These are phyloP conservation scores for Cottoperca gobio DNA, from an alignment of 2,797 vertebrate species.

Conservation along the genomic window DNA sequence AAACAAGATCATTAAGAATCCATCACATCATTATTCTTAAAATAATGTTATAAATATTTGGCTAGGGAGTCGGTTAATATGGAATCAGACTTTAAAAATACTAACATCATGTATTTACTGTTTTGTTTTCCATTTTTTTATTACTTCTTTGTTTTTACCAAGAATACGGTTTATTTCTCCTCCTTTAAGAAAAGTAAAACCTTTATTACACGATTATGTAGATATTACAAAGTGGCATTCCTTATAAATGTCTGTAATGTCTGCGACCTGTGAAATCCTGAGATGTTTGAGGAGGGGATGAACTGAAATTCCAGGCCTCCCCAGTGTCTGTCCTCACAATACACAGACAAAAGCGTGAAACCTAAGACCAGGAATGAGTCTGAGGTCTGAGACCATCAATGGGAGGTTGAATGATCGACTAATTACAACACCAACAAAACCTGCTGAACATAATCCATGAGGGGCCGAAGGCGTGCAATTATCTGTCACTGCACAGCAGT, in stretches of 20 bases:
- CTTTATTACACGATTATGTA: neutral
- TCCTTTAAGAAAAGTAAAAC: neutral
- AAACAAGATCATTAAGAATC: neutral
- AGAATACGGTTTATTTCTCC: neutral
- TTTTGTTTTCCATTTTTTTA: neutral
- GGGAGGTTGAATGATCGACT: conserved; percentile 65
- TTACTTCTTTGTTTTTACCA: neutral
- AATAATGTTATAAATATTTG: neutral
- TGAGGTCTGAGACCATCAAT: conserved; percentile 57
- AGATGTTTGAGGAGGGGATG: conserved; percentile 33
- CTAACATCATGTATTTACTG: neutral
- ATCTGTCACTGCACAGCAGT: conserved; percentile 31
- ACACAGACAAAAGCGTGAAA: conserved; percentile 68
- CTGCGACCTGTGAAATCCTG: conserved; percentile 21
- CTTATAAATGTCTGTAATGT: neutral
- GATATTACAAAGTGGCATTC: neutral
- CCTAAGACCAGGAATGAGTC: conserved; percentile 55
- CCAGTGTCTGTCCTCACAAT: conserved; percentile 50
- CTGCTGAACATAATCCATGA: conserved; percentile 62
- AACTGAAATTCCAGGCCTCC: conserved; percentile 58
- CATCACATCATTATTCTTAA: neutral
- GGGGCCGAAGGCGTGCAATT: conserved; percentile 44
- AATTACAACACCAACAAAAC: conserved; percentile 74
- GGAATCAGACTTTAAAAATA: neutral
- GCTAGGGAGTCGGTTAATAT: neutral